Percentiles rank a stretch among this genome's conserved stretches.
Conservation (phyloP, 2,797 vertebrate genomes). For the Sarcoramphus papa region DNA sequence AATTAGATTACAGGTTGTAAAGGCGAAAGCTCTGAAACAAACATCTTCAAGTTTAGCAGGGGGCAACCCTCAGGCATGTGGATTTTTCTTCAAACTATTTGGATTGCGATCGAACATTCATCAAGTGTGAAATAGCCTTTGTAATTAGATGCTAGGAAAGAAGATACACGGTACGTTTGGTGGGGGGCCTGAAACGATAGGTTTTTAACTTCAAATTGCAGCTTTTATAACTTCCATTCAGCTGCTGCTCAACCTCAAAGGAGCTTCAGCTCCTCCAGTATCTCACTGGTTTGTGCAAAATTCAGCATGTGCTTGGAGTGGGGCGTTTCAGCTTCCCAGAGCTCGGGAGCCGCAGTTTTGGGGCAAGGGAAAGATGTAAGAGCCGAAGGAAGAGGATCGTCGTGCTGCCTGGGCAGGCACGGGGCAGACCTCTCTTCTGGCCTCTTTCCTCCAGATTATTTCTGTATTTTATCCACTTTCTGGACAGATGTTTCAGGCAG, state of each 20-base stretch:
- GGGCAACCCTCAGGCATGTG: background rate
- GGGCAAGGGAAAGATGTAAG: background rate
- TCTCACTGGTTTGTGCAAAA: background rate
- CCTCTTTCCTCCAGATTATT: background rate
- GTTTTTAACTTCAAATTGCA: background rate
- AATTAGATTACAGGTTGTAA: background rate
- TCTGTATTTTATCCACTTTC: background rate
- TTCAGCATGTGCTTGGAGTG: background rate
- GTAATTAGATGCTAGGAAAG: background rate
- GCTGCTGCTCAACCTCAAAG: background rate
- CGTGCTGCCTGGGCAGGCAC: background rate
- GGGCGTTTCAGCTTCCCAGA: background rate
- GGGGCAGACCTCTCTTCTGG: background rate
- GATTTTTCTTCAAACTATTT: background rate
- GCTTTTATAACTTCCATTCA: background rate
- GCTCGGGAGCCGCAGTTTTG: background rate
- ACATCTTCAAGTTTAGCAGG: background rate
- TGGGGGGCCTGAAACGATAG: background rate
- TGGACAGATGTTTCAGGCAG: background rate
- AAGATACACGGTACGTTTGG: background rate
- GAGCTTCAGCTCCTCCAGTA: background rate
- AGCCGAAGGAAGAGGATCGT: background rate
- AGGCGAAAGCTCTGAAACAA: background rate
- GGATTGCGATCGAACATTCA: background rate
- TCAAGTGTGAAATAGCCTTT: constrained; percentile 22